phyloP scores from a whole-genome alignment of 2,888 invertebrate genomes.

The Julus scandinavius region DNA sequence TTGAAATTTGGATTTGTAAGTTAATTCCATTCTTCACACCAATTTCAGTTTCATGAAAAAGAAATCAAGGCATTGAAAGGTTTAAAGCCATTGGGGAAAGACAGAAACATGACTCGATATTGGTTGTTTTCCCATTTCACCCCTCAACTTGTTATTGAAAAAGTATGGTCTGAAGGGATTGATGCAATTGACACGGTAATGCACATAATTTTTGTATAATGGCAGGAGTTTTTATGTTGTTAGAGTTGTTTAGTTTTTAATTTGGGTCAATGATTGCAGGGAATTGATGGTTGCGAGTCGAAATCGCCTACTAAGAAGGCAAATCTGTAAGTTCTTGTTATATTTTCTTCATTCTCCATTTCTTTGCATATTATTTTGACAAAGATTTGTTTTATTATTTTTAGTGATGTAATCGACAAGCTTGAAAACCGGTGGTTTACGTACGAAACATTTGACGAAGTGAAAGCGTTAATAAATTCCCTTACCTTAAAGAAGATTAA shows the following conservation, averaged over 20 bases:
- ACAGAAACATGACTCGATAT: conserved; percentile 20
- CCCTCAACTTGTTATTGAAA: background rate
- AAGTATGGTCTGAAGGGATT: background rate
- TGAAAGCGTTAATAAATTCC: background rate
- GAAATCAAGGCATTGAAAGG: background rate
- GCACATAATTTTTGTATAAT: background rate
- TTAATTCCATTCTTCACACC: background rate
- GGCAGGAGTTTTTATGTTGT: background rate
- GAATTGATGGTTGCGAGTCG: background rate
- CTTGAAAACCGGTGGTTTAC: background rate
- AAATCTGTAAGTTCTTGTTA: background rate
- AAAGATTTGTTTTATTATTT: background rate
- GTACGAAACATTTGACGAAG: background rate
- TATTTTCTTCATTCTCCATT: background rate
- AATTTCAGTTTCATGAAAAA: background rate
- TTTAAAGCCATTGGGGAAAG: conserved; percentile 40
- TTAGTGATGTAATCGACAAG: background rate
- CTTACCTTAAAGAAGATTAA: background rate
- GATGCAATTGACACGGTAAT: background rate
- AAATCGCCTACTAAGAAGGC: background rate
- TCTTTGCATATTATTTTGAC: background rate
- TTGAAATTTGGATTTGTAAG: background rate
- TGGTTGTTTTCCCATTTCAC: conserved; percentile 30
- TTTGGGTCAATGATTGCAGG: background rate
- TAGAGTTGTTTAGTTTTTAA: background rate